Evolutionary conservation across 1,140 invertebrate species (phyloP), one percentile per base, ranked within the genome.

Genomic region (Cydia splendana): DNA sequence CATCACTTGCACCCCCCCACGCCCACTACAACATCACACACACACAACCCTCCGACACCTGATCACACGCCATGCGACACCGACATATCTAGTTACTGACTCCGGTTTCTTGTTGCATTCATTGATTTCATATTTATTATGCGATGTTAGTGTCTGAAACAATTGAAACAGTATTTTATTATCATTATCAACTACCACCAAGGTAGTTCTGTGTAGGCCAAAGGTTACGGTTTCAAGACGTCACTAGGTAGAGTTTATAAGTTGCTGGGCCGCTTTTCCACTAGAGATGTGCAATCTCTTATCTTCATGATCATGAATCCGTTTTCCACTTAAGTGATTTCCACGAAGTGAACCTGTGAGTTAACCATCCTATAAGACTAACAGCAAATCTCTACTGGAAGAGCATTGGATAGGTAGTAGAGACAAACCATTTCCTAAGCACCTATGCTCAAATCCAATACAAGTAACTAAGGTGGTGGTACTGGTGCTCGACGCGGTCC

Each of bases 1-100:
- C 91, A 93, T 93, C 84, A 89, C 91, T 88, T 84, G 82, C 83
- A 71, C 76, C 74, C 77, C 79, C 76, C 78, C 79, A 78, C 81
- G 76, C 77, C 78, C 75, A 71, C 78, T 77, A 75, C 75, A 30
- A 80, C 78, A 80, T 80, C 74, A 81, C 77, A 76, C 71, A 77
- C 77, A 81, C 82, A 82, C 84, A 85, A 84, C 80, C 80, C 87
- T 82, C 80, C 82, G 78, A 80, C 84, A 89, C 87, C 83, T 34
- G 34, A 57, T 75, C 51, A 34, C 75, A 30, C 53, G 75, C 51
- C 53, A 75, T 65, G 85, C 80, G 80, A 87, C 88, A 88, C 81
- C 84, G 53, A 82, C 86, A 87, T 85, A 75, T 75, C 20, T 45
- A 42, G 74, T 75, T 75, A 57, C 53, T 53, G 42, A 53, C 18